phyloP scores from a whole-genome alignment of 2,113 vertebrate genomes.

The Dromas ardeola region DNA sequence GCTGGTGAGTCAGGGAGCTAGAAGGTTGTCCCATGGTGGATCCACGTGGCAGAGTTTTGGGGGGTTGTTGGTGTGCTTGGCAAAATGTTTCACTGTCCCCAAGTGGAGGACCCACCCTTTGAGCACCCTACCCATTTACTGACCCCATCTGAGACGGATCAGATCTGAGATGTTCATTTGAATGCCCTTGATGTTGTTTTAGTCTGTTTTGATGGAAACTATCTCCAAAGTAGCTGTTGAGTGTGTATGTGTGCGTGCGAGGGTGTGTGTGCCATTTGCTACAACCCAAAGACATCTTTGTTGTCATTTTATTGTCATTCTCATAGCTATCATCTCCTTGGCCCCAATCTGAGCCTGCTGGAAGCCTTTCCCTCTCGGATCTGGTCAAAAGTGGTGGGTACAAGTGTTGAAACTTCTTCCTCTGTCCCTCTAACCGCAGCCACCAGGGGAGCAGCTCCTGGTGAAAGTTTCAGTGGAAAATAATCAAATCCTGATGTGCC shows the following conservation, averaged over 20 bases:
- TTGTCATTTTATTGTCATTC: neutral
- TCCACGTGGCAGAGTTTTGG: neutral
- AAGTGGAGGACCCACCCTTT: fast-evolving
- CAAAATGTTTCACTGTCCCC: neutral
- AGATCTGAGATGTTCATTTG: neutral
- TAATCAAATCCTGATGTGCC: neutral
- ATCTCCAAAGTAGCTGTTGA: neutral
- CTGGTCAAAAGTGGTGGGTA: neutral
- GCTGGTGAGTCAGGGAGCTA: too few relatives aligned
- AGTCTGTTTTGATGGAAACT: neutral
- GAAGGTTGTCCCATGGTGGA: neutral
- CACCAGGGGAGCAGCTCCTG: neutral
- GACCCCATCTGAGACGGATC: neutral
- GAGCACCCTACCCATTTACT: neutral
- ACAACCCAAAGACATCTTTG: neutral
- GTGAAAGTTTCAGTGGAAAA: neutral
- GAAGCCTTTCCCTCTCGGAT: neutral
- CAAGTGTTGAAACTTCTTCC: neutral
- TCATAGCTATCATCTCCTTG: neutral
- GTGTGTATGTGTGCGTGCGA: fast-evolving
- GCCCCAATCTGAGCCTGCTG: neutral
- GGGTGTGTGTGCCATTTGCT: fast-evolving
- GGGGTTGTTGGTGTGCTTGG: neutral
- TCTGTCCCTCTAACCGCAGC: neutral
- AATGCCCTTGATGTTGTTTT: neutral